Evolutionary conservation across 2,888 invertebrate genomes (phyloP).

Genomic region (Tipula vernalis): DNA sequence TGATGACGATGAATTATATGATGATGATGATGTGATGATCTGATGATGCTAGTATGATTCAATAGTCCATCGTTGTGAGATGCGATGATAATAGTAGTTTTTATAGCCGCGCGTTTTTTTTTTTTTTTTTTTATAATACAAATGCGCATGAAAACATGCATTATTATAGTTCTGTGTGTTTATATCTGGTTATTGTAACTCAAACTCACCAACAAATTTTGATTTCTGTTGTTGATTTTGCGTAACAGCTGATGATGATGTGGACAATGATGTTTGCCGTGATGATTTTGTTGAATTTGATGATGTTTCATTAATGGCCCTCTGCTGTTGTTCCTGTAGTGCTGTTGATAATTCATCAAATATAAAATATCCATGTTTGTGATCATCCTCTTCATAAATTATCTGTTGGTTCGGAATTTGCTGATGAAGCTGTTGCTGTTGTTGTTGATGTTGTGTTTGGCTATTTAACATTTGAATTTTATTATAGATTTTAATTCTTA

Average conservation of each 20-base stretch:
- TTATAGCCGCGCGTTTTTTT: not conserved
- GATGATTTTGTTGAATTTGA: slow-evolving; percentile 17
- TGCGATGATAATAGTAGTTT: not conserved
- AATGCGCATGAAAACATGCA: not conserved
- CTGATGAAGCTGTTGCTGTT: slow-evolving; percentile 16
- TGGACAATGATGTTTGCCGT: not conserved
- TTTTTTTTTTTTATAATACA: not conserved
- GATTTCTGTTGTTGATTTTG: slow-evolving; percentile 17
- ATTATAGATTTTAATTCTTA: slow-evolving; percentile 10
- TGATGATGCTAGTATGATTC: not conserved
- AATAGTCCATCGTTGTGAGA: slow-evolving; percentile 4
- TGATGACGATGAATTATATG: not conserved
- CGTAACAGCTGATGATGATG: slow-evolving; percentile 13
- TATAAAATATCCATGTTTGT: slow-evolving; percentile 17
- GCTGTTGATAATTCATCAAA: slow-evolving; percentile 19
- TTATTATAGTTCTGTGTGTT: slow-evolving; percentile 11
- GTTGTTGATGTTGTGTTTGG: slow-evolving; percentile 21
- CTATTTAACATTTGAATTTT: slow-evolving; percentile 21
- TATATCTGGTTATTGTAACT: not conserved
- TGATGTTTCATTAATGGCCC: slow-evolving; percentile 17
- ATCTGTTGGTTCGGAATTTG: slow-evolving; percentile 19
- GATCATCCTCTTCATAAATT: slow-evolving; percentile 9
- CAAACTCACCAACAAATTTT: slow-evolving; percentile 36
- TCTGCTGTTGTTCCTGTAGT: slow-evolving; percentile 18
- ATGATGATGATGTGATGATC: slow-evolving; percentile 7